Conservation (phyloP, 2,113 vertebrate genomes). For the Rafetus swinhoei region DNA sequence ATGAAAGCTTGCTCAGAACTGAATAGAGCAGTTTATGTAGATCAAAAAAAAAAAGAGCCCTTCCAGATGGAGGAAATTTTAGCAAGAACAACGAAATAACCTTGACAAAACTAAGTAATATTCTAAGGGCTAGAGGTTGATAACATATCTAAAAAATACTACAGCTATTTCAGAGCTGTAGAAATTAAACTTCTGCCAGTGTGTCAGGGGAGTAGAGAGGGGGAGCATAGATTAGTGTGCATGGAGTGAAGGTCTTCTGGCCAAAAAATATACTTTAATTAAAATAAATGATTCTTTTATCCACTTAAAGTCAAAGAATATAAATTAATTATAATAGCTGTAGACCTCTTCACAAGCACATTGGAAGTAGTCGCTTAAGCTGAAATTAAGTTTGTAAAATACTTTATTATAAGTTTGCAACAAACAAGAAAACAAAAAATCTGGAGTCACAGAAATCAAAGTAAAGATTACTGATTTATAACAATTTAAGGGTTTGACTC, state of each 20-base stretch:
- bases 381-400: not conserved
- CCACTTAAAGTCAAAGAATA: not conserved
- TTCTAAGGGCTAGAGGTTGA: not conserved
- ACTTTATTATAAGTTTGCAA: not conserved
- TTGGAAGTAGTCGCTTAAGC: not conserved
- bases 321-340: not conserved
- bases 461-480: not conserved
- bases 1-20: not conserved
- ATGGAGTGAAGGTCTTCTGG: rapidly evolving
- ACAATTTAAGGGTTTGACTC: not conserved
- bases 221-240: not conserved
- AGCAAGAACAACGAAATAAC: not conserved
- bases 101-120: not conserved
- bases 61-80: not conserved
- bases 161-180: not conserved
- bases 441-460: not conserved
- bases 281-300: not conserved
- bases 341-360: not conserved
- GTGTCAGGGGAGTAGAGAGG: not conserved
- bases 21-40: not conserved
- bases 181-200: not conserved
- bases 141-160: not conserved
- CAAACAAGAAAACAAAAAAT: not conserved
- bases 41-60: not conserved
- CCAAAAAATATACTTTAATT: not conserved